Base-by-base conservation (phyloP, 2,113 vertebrate genomes). In the Phaethon lepturus region DNA sequence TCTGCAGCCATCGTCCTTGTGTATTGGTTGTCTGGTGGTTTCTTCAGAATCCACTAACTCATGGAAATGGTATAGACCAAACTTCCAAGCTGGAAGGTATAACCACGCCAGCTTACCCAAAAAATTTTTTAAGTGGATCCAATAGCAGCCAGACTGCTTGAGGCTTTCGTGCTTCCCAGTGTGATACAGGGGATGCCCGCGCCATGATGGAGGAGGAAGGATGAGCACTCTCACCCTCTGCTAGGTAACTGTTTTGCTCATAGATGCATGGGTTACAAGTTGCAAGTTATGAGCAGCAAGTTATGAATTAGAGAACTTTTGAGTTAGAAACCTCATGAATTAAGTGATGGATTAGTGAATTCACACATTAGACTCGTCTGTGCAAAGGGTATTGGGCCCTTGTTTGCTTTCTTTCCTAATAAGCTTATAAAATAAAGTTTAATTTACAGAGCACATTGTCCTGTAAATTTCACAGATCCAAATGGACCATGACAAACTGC, bases 121-220 rank as follows among this genome's bases (percentile, higher is more conserved):
- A 64, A 22, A 17, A 7, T 3, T 38, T 55, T 56, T 31, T 38
- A 47, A 56, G 22, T 11, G 7, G 60, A 13, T 58, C 60, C 33
- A 56, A 20, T 26, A 47, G 23, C 40, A 74, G 60, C 7, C 1
- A 0, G 44, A 55, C 26, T 38, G 33, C 38, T 40, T 38, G 50
- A 56, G 60, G 50, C 22, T 56, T 22, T 47, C 2, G 2, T 25
- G 50, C 28, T 64, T 47, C 40, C 40, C 5, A 0, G 22, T 33
- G 60, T 14, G n/a, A 66, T 1, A 11, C 2, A 29, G 47, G 18
- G 18, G 38, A 60, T 1, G 4, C 33, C 50, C 0, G 1, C 33
- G 13, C 13, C 1, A 1, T 5, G 26, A 47, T 1, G 6, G 33
- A 47, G 59, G 38, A 38, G 38, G 38, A 38, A 38, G 38, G 38